Evolutionary conservation across 2,888 invertebrate genomes (phyloP), one percentile per base, ranked within the genome.

Genomic region (Drosophila multiciliata): DNA sequence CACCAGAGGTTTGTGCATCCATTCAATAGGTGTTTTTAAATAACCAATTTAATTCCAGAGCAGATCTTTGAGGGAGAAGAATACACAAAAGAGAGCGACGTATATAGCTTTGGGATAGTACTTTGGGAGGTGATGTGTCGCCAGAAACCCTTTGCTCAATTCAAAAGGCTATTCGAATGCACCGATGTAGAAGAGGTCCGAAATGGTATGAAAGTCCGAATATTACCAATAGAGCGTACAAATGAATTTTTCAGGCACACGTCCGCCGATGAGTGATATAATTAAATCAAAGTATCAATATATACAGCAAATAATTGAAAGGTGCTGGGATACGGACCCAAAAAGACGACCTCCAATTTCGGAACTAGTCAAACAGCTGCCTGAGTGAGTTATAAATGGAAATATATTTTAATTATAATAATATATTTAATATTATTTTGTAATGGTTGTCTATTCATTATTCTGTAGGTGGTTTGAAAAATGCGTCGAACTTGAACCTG

Each of bases 81-180:
- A 2, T 35, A 26, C n/a, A 35, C 45, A n/a, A 29, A 29, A 9
- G n/a, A n/a, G 11, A 36, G 50, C 45, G 53, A 42, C 35, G 26
- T 62, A 23, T 53, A 53, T 23, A 42, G 62, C 29, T 63, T 63
- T 36, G 55, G 48, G 9, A 54, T 54, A 23, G 55, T 64, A 9
- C 12, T 49, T 11, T 64, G 63, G 55, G 63, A 64, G 38, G n/a
- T 55, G 6, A 38, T 49, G 38, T 36, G 26, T 0, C 40, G 57
- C 9, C 50, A 48, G n/a, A 48, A 64, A 32, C 54, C 55, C 20
- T 55, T 48, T 35, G 17, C 45, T 23, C n/a, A 63, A 15, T 11
- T 29, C 42, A 1, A 9, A n/a, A 17, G 23, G 17, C 1, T 0
- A 42, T 8, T 15, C 5, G 0, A 33, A n/a, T 0, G 0, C 6